A percentile compares a stretch with the other conserved stretches of the same genome.
Conservation (phyloP, 2,797 vertebrate genomes). For the Lutra lutra region DNA sequence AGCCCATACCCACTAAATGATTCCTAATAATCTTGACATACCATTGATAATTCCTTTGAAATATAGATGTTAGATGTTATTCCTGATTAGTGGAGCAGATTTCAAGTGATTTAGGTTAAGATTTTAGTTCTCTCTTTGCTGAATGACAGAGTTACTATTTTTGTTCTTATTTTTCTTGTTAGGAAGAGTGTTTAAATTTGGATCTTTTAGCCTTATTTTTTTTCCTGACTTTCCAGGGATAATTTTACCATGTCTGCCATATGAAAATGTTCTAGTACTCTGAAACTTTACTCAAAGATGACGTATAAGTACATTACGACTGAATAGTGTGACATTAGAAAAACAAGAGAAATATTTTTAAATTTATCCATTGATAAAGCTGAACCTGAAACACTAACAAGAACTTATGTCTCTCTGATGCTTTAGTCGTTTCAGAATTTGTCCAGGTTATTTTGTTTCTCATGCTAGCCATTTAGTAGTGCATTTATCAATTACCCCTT, state of each 20-base stretch:
- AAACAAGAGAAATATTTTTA: slow-evolving; percentile 26
- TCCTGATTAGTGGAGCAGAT: background rate
- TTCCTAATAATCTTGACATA: background rate
- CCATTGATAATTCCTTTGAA: background rate
- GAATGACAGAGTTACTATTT: background rate
- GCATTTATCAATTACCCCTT: background rate
- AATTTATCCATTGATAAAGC: background rate
- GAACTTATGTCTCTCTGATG: background rate
- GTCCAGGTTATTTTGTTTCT: background rate
- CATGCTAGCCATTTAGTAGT: background rate
- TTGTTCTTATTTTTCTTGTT: background rate
- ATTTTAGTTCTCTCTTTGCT: slow-evolving; percentile 15
- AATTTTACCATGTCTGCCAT: background rate
- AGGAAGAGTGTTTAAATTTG: background rate
- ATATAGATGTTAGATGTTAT: background rate
- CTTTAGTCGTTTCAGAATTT: slow-evolving; percentile 22
- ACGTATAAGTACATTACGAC: slow-evolving; percentile 28
- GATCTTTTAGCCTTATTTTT: background rate
- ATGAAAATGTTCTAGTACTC: background rate
- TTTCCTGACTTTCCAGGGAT: background rate
- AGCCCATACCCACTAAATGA: background rate
- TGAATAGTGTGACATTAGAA: slow-evolving; percentile 21
- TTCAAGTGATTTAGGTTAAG: slow-evolving; percentile 31
- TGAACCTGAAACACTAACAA: background rate
- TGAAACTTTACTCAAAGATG: slow-evolving; percentile 27